Evolutionary conservation across 2,888 invertebrate species (phyloP), one percentile per base, ranked within the genome.

Genomic region (Phania funesta): DNA sequence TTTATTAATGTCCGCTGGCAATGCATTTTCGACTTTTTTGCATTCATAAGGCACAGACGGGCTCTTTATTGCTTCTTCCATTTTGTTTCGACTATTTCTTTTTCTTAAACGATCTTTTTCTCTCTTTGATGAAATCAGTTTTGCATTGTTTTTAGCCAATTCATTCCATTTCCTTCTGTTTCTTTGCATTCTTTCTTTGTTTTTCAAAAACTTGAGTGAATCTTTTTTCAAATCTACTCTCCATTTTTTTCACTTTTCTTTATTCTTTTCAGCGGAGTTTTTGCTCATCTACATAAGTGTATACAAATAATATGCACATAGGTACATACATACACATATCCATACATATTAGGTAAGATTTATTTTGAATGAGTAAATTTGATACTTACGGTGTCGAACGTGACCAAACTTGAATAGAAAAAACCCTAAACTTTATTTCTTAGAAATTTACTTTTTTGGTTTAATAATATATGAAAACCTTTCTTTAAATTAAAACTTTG

Each of bases 1-100:
- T 38, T 48, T 71, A 18, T 41, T 35, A n/a, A 60, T 11, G 6
- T 60, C 50, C 11, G 22, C 56, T 35, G 71, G 48, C 29, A 70
- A 54, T 38, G 44, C 32, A 6, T 68, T 44, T 26, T 56, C 54
- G 5, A 44, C 70, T 52, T 52, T 68, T 50, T 46, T 46, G 22
- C 11, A 20, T 46, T 20, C 22, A 20, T 54, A 54, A 20, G 26
- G 18, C 48, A 67, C 9, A 29, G 50, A 18, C 26, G 41, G 38
- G 20, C 46, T 35, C 16, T 35, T 35, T 24, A 7, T 24, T 60
- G 18, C n/a, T 58, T 38, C 58, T 22, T 22, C 38, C 16, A 56
- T 16, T 32, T 56, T 20, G 5, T 32, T 56, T 56, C 20, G 56
- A 32, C 41, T 22, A 20, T 60, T 60, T 41, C 24, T 38, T 24